Evolutionary conservation across 1,140 invertebrate species (phyloP).

Genomic region (Drosophila subpulchrella): DNA sequence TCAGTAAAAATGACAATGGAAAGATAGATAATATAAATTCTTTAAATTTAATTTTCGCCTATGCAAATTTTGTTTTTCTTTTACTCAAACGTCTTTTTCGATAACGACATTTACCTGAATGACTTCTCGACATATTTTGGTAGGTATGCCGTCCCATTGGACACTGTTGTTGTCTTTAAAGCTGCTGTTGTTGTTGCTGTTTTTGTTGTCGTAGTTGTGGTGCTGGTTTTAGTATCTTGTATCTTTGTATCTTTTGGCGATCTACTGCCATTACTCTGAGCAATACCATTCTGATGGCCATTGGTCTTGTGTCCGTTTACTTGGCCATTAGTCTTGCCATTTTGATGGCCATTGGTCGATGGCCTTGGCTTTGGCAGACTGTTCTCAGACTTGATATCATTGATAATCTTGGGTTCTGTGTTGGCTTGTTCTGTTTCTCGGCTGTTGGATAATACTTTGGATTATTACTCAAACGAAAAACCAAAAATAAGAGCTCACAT

Average conservation of each 20-base stretch:
- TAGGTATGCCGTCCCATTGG: slow-evolving; percentile 77
- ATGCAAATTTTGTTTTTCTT: slow-evolving; percentile 1
- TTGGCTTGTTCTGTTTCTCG: slow-evolving; percentile 73
- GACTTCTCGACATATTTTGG: slow-evolving; percentile 84
- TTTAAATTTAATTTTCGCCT: slow-evolving; percentile 6
- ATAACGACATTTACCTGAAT: slow-evolving; percentile 83
- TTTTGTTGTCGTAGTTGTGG: slow-evolving; percentile 16
- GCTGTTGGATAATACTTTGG: slow-evolving; percentile 76
- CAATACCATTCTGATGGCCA: slow-evolving; percentile 45
- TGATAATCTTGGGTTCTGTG: slow-evolving; percentile 61
- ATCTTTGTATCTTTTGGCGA: slow-evolving; percentile 21
- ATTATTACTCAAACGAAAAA: slow-evolving; percentile 65
- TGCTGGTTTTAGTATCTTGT: slow-evolving; percentile 19
- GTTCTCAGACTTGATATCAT: slow-evolving; percentile 52
- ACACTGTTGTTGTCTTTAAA: slow-evolving; percentile 36
- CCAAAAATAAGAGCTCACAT: slow-evolving; percentile 21
- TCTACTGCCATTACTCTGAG: slow-evolving; percentile 24
- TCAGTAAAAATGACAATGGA: slow-evolving; percentile 11
- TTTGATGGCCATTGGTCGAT: slow-evolving; percentile 34
- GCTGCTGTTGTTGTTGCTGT: slow-evolving; percentile 26
- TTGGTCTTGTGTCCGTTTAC: slow-evolving; percentile 42
- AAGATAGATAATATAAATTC: slow-evolving; percentile 15
- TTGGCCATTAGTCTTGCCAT: slow-evolving; percentile 35
- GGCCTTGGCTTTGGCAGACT: slow-evolving; percentile 35
- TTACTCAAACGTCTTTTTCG: slow-evolving; percentile 11